phyloP scores from a whole-genome alignment of 2,888 invertebrate species.

The Aporophyla lueneburgensis region DNA sequence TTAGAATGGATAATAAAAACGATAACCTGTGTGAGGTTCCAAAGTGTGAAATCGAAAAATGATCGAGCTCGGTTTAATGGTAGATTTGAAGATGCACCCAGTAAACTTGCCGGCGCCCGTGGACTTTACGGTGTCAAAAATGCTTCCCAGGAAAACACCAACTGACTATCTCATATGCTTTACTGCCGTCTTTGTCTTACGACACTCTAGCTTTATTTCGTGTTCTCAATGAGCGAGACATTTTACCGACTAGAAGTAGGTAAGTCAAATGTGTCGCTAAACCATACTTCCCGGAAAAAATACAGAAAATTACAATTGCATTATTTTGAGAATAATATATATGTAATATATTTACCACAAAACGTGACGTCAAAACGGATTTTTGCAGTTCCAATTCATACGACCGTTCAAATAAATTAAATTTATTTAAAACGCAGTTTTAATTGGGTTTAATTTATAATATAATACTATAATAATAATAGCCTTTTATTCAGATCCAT shows the following conservation, averaged over 20 bases:
- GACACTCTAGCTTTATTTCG: background rate
- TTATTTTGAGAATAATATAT: background rate
- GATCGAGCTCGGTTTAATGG: too few relatives aligned
- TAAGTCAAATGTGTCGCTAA: background rate
- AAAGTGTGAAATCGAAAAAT: too few relatives aligned
- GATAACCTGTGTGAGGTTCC: too few relatives aligned
- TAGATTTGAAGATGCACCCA: too few relatives aligned
- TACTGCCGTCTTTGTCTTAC: background rate
- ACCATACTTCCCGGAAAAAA: background rate
- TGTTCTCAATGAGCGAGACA: background rate
- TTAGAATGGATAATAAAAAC: too few relatives aligned
- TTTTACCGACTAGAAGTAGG: background rate
- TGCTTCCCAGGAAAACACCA: background rate
- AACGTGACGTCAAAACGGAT: background rate
- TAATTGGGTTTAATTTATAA: background rate
- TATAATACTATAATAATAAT: too few relatives aligned
- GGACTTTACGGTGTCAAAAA: background rate
- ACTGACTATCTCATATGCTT: too few relatives aligned
- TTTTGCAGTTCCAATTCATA: background rate
- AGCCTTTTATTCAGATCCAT: too few relatives aligned
- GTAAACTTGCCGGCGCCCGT: too few relatives aligned
- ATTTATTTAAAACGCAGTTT: background rate
- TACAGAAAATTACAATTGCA: background rate
- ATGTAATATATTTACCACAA: constrained; percentile 1
- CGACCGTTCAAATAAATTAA: too few relatives aligned